Conservation (phyloP, 2,888 invertebrate species). For the Sphaerophoria taeniata region DNA sequence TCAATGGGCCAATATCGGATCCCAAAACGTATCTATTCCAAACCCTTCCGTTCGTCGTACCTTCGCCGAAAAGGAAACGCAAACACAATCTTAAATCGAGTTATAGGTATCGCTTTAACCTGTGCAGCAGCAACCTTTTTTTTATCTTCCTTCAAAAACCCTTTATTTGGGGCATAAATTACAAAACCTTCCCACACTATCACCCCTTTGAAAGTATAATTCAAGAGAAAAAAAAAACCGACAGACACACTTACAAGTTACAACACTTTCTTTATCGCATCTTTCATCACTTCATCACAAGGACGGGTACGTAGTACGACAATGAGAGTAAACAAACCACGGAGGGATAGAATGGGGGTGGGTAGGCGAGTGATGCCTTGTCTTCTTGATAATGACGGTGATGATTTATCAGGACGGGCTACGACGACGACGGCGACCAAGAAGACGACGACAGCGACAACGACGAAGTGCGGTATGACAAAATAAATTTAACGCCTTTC, state of each 20-base stretch:
- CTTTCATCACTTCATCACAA: conserved; percentile 71
- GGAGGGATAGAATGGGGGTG: conserved; percentile 47
- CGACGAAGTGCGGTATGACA: conserved; percentile 1
- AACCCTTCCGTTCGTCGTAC: neutral
- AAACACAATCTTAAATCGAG: conserved; percentile 16
- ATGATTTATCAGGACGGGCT: conserved; percentile 55
- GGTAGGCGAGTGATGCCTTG: conserved; percentile 47
- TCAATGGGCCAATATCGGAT: conserved; percentile 35
- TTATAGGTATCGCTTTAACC: conserved; percentile 46
- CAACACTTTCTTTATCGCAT: conserved; percentile 65
- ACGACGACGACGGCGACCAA: neutral
- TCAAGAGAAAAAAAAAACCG: conserved; percentile 6
- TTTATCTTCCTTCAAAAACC: conserved; percentile 31
- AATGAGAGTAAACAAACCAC: conserved; percentile 68
- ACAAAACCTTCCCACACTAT: conserved; percentile 59
- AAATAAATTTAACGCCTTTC: conserved; percentile 47
- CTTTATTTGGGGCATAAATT: conserved; percentile 65
- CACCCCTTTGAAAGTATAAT: conserved; percentile 37
- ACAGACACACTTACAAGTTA: too few species aligned
- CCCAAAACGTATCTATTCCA: conserved; percentile 61
- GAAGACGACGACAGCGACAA: neutral
- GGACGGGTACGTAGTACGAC: conserved; percentile 33
- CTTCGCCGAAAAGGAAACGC: neutral
- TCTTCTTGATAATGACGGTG: conserved; percentile 60
- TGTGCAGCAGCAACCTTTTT: conserved; percentile 33